These are phyloP conservation scores for Mormyrus hasselquistii DNA, from an alignment of 2,797 vertebrate species.

Conservation along the genomic window DNA sequence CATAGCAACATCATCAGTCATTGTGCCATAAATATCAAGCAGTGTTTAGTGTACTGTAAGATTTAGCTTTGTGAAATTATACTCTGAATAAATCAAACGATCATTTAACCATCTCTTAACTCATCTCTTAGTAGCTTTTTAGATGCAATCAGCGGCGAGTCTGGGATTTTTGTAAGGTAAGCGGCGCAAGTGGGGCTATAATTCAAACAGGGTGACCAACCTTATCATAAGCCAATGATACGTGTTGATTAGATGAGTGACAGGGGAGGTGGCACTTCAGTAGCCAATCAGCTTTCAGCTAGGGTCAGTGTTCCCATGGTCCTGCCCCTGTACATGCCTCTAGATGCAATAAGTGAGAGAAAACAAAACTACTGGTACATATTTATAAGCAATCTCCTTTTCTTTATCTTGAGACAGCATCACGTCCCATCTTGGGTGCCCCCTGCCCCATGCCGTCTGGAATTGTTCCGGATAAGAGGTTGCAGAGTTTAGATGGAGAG, in stretches of 20 bases:
- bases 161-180: neutral
- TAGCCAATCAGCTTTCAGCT: neutral
- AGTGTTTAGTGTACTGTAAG: neutral
- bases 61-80: neutral
- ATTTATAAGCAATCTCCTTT: neutral
- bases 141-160: neutral
- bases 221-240: neutral
- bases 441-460: neutral
- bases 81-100: neutral
- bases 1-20: neutral
- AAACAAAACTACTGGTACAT: neutral
- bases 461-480: neutral
- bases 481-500: neutral
- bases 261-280: neutral
- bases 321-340: neutral
- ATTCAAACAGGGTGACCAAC: neutral
- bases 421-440: neutral
- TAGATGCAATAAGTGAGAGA: neutral
- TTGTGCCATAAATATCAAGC: neutral
- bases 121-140: neutral
- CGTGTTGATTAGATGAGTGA: neutral
- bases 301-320: neutral
- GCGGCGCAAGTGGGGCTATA: neutral
- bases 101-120: neutral
- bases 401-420: neutral